Conservation (phyloP, 2,888 invertebrate species). For the Endotricha flammealis region DNA sequence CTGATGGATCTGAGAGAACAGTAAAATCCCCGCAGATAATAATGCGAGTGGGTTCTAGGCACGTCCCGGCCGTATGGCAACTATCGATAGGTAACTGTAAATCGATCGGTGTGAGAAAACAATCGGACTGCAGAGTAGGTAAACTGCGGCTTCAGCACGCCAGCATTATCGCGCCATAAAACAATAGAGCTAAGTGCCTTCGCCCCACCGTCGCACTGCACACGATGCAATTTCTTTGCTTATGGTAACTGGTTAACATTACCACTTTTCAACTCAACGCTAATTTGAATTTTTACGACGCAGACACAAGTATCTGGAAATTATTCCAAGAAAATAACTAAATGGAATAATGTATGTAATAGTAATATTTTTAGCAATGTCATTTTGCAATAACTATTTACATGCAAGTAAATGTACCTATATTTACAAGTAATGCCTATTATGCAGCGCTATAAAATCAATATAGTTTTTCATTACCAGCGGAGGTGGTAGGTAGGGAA, state of each 20-base stretch:
- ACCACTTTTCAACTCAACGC: conserved; percentile 1
- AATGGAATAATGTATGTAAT: background rate
- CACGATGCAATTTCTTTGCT: conserved; percentile 17
- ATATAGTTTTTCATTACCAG: no score
- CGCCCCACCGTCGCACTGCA: conserved; percentile 18
- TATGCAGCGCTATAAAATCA: no score
- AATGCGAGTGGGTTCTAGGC: conserved; percentile 24
- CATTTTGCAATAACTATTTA: no score
- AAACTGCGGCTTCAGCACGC: conserved; percentile 34
- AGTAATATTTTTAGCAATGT: no score
- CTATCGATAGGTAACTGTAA: conserved; percentile 41
- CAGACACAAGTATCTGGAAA: conserved; percentile 15
- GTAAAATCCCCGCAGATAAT: conserved; percentile 20
- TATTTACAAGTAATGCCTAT: no score
- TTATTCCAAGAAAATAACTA: conserved; percentile 18
- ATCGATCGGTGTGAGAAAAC: conserved; percentile 58
- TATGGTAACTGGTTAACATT: conserved; percentile 14
- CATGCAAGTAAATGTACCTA: no score
- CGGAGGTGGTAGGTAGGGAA: no score
- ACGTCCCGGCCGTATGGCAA: conserved; percentile 23
- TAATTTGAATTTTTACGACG: conserved; percentile 7
- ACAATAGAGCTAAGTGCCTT: conserved; percentile 44
- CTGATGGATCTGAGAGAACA: conserved; percentile 15
- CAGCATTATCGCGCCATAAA: conserved; percentile 53
- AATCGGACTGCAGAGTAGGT: conserved; percentile 34